Evolutionary conservation across 2,888 invertebrate genomes (phyloP).

Genomic region (Tiliacea citrago): DNA sequence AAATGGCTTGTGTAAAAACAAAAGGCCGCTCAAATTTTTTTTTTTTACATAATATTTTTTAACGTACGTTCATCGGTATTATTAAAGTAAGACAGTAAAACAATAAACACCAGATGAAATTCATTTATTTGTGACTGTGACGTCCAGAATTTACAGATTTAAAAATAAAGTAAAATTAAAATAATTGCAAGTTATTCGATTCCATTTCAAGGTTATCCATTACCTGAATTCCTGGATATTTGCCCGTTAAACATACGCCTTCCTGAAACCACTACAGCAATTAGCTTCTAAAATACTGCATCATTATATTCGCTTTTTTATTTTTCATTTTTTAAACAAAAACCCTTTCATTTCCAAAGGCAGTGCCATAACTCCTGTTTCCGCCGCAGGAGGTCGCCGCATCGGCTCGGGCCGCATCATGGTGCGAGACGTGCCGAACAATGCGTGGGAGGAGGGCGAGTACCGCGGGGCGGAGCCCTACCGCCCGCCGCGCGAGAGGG

Average conservation of each 20-base stretch:
- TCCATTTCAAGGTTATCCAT: neutral
- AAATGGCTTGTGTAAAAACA: neutral
- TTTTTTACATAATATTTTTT: too few species aligned
- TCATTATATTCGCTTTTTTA: neutral
- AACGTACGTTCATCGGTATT: neutral
- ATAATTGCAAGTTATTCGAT: neutral
- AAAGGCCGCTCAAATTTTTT: neutral
- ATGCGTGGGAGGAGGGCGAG: constrained; percentile 70
- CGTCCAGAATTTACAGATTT: neutral
- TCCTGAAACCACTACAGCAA: neutral
- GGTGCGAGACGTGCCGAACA: constrained; percentile 90
- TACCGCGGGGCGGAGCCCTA: constrained; percentile 74
- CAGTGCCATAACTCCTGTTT: constrained; percentile 5
- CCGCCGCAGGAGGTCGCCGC: constrained; percentile 85
- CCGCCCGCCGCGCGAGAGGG: constrained; percentile 73
- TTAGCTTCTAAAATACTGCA: neutral
- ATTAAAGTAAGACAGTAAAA: neutral
- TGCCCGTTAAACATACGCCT: neutral
- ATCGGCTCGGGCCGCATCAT: constrained; percentile 97
- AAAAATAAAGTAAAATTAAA: neutral
- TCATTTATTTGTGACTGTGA: neutral
- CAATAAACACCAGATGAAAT: neutral
- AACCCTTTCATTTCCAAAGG: constrained; percentile 3
- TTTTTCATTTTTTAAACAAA: neutral
- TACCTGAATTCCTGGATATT: neutral